Base-by-base conservation (phyloP, 1,140 invertebrate species). In the Bemisia tabaci region DNA sequence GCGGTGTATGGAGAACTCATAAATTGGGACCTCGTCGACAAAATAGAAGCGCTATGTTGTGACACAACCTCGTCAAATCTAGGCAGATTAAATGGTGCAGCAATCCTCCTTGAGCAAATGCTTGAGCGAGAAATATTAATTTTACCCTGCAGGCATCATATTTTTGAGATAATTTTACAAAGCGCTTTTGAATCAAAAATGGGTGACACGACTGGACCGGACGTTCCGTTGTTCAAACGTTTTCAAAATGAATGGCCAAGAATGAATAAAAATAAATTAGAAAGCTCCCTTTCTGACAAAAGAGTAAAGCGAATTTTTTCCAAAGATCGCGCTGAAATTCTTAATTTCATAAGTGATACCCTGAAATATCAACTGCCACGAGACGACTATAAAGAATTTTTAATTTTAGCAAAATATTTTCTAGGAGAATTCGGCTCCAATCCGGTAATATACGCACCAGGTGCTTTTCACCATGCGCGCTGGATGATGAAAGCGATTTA, bases 21-120 rank as follows among this genome's bases (percentile, higher is more conserved):
- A 22, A 1, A 63, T 39, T 63, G 17, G 62, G 62, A 27, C n/a
- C 0, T 33, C 22, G 27, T 23, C 48, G 21, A 63, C 27, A 22
- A 33, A 0, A 22, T 63, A 2, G 48, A 63, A 39, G 62, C 62
- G 48, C n/a, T 76, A 62, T 74, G 72, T 65, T 76, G 72, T 67
- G 74, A 76, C 60, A 77, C 74, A 1, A 75, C 72, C 59, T 70
- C 71, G 65, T 70, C 72, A 26, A 76, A 77, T 69, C 70, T 74
- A 17, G 75, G 73, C 9, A 63, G 59, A 67, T 60, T 63, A 26
- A 73, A 69, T 70, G 74, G 74, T 60, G 67, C 64, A 27, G 65
- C 58, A 58, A 65, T 68, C 65, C 33, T 68, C 39, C 58, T 70
- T 39, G 67, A 70, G 22, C 67, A 60, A 26, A 59, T 59, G 48